Percentiles rank a stretch among this genome's conserved stretches.
Evolutionary conservation across 2,888 invertebrate genomes (phyloP).

Genomic region (Vannuccia rotundouncinata): DNA sequence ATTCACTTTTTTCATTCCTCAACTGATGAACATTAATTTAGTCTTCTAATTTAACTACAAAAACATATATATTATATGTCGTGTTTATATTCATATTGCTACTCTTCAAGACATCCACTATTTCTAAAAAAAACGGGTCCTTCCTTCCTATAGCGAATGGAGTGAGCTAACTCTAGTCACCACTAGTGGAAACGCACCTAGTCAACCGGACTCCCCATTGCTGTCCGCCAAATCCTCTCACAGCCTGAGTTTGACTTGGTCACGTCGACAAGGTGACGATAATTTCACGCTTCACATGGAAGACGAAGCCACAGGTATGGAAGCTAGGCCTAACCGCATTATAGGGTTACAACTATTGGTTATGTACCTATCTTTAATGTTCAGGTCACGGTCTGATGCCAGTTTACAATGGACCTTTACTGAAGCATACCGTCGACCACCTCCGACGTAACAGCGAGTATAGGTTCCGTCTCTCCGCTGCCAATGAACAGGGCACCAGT

Average conservation of each 20-base stretch:
- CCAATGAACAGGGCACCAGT: constrained; percentile 75
- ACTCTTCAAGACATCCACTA: too few relatives aligned
- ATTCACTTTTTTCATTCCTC: too few relatives aligned
- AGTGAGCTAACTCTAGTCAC: constrained; percentile 57
- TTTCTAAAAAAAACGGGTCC: too few relatives aligned
- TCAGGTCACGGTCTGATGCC: constrained; percentile 73
- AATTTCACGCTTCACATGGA: constrained; percentile 78
- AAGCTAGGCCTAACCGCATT: too few relatives aligned
- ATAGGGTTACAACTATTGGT: too few relatives aligned
- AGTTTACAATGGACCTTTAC: constrained; percentile 71
- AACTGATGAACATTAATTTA: too few relatives aligned
- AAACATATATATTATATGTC: too few relatives aligned
- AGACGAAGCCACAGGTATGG: constrained; percentile 61
- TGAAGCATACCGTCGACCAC: constrained; percentile 64
- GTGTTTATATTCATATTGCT: too few relatives aligned
- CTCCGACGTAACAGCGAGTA: constrained; percentile 71
- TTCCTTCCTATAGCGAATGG: constrained; percentile 48
- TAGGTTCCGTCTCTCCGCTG: constrained; percentile 72
- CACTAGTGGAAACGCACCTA: constrained; percentile 73
- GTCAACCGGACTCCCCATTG: constrained; percentile 76
- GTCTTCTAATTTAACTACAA: too few relatives aligned
- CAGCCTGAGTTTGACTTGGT: constrained; percentile 71
- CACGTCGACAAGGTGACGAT: constrained; percentile 68
- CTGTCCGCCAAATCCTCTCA: constrained; percentile 70
- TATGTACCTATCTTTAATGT: too few relatives aligned